Base-by-base conservation (phyloP, 2,113 vertebrate genomes). In the Corydoras maculifer region DNA sequence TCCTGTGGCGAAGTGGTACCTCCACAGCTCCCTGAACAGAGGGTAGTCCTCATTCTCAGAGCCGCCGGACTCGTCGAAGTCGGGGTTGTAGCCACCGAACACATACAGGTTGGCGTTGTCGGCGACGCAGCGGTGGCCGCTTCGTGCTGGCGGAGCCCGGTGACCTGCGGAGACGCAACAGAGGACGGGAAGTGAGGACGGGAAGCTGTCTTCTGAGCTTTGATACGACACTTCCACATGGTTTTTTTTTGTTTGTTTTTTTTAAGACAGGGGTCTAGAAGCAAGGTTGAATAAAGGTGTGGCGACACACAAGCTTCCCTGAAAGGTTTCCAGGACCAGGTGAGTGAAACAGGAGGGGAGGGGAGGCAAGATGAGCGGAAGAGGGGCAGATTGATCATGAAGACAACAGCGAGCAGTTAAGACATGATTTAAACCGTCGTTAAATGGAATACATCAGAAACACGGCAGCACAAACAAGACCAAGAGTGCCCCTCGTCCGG, bases 61-160 rank as follows among this genome's bases (percentile, higher is more conserved):
- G 67, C 95, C 95, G 1, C 95, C 96, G 0, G 97, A 98, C 80
- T 99, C 96, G 2, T 96, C 94, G 0, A 93, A 98, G 84, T 99
- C 95, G 0, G 96, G 97, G 9, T 99, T 99, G 84, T 98, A 99
- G 4, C 97, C 97, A 65, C 97, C 97, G 0, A 98, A 98, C 59
- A 99, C 95, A 13, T 98, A 99, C 0, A 99, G 78, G 77, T 96
- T 98, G 77, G 92, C 89, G 14, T 87, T 93, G 81, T 99, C 94
- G 0, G 97, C 97, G 43, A 99, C 96, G 1, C 97, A 99, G 30
- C 96, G 94, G 72, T 99, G 97, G 59, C 97, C 97, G 2, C 97
- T 99, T 76, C 97, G 85, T 8, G 95, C 95, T 0, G 94, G 92
- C 6, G 97, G 96, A 3, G 85, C 90, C 62, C 91, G 85, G 9